These are phyloP conservation scores for Bos javanicus DNA, from an alignment of 2,113 vertebrate genomes.

Conservation along the genomic window DNA sequence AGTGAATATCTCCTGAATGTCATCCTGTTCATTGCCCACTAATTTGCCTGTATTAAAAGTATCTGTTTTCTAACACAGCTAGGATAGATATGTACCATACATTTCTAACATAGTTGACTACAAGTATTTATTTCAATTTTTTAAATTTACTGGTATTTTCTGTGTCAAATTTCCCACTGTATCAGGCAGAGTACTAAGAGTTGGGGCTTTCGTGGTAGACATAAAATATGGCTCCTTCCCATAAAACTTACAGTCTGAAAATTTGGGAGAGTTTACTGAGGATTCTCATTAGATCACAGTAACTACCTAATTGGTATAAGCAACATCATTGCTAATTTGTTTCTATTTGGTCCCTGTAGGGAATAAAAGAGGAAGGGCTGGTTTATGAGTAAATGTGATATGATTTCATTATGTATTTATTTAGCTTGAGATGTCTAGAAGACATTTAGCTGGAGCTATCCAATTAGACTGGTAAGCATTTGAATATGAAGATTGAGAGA, in stretches of 20 bases:
- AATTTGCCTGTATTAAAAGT: background rate
- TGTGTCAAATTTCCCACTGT: background rate
- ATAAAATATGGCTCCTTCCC: background rate
- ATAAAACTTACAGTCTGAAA: background rate
- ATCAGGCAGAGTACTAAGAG: background rate
- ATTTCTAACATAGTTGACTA: background rate
- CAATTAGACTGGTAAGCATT: background rate
- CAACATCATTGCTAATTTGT: background rate
- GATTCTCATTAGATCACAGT: background rate
- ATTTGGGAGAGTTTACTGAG: background rate
- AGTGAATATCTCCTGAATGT: background rate
- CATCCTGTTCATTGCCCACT: background rate
- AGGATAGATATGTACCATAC: background rate
- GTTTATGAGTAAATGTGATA: background rate
- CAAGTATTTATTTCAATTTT: background rate
- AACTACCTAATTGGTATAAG: background rate
- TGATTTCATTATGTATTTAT: background rate
- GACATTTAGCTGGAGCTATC: background rate
- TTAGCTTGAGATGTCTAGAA: background rate
- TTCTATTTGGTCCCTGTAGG: background rate
- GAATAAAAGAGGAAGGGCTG: background rate
- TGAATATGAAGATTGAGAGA: background rate
- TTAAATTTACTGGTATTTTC: background rate
- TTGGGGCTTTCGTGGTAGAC: background rate
- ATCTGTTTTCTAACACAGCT: background rate